A percentile compares a stretch with the other conserved stretches of the same genome.
Evolutionary conservation across 2,113 vertebrate species (phyloP).

Genomic region (Thunnus thynnus): DNA sequence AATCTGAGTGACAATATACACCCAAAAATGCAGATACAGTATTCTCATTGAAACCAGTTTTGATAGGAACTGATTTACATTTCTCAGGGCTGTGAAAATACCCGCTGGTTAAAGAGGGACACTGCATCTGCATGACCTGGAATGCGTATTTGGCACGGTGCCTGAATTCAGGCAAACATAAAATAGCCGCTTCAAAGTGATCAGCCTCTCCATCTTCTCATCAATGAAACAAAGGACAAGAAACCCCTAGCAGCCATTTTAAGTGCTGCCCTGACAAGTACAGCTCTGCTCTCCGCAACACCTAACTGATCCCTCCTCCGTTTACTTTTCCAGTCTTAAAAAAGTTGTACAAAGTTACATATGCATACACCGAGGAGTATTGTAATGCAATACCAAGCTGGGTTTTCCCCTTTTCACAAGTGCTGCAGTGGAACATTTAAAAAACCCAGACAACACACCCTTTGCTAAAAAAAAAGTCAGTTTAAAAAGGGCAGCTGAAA

Average conservation of each 20-base stretch:
- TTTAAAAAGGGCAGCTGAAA: slow-evolving; percentile 70
- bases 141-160: slow-evolving; percentile 64
- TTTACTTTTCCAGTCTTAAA: slow-evolving; percentile 65
- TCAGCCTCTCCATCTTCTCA: slow-evolving; percentile 59
- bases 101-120: slow-evolving; percentile 1
- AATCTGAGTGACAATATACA: slow-evolving; percentile 8
- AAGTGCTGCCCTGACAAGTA: slow-evolving; percentile 61
- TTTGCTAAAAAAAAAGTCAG: slow-evolving; percentile 46
- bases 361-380: slow-evolving; percentile 64
- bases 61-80: neutral
- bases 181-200: slow-evolving; percentile 65
- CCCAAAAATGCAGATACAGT: neutral
- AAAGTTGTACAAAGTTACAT: slow-evolving; percentile 65
- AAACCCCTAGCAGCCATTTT: slow-evolving; percentile 54
- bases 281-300: slow-evolving; percentile 50
- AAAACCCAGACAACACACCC: slow-evolving; percentile 69
- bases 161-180: slow-evolving; percentile 63
- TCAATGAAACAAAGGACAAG: slow-evolving; percentile 65
- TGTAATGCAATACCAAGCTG: slow-evolving; percentile 75
- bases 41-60: neutral
- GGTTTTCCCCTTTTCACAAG: slow-evolving; percentile 77
- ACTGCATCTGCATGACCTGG: slow-evolving; percentile 52
- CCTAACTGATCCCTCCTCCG: slow-evolving; percentile 42
- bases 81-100: slow-evolving; percentile 28
- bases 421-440: slow-evolving; percentile 70